These are phyloP conservation scores for Agriopis leucophaearia DNA, from an alignment of 2,888 invertebrate species.

Conservation along the genomic window DNA sequence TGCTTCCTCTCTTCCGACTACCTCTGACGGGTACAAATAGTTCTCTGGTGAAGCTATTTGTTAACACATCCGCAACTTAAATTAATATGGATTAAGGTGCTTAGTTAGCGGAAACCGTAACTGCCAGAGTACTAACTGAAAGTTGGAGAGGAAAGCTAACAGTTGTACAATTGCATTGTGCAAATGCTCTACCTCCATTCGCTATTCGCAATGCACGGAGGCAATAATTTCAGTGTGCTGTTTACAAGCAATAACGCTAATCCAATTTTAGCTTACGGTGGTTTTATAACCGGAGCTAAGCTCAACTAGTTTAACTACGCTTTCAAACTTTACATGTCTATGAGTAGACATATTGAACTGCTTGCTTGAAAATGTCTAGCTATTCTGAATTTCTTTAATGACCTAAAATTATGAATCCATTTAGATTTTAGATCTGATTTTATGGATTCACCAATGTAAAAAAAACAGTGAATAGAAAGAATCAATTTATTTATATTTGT, in stretches of 20 bases:
- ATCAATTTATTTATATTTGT: too few relatives aligned
- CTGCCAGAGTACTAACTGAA: not conserved
- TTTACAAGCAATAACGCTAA: conserved; percentile 23
- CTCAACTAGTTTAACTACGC: conserved; percentile 5
- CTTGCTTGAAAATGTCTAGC: not conserved
- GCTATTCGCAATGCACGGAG: not conserved
- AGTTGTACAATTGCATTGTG: not conserved
- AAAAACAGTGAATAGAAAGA: too few relatives aligned
- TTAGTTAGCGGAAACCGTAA: conserved; percentile 16
- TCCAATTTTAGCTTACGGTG: conserved; percentile 26
- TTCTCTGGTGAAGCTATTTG: conserved; percentile 39
- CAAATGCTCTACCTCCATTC: not conserved
- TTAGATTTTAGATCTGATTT: too few relatives aligned
- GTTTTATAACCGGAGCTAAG: conserved; percentile 18
- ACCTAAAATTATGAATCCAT: too few relatives aligned
- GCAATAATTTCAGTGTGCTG: conserved; percentile 12
- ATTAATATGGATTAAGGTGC: conserved; percentile 42
- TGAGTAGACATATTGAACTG: not conserved
- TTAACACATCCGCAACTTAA: conserved; percentile 44
- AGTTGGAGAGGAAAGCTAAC: conserved; percentile 1
- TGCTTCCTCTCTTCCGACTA: conserved; percentile 41
- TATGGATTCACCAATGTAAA: too few relatives aligned
- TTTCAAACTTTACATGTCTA: conserved; percentile 9
- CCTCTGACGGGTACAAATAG: conserved; percentile 42
- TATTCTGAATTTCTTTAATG: not conserved